Percentiles rank a stretch among this genome's conserved stretches.
Evolutionary conservation across 1,140 invertebrate genomes (phyloP).

Genomic region (Dendroctonus valens): DNA sequence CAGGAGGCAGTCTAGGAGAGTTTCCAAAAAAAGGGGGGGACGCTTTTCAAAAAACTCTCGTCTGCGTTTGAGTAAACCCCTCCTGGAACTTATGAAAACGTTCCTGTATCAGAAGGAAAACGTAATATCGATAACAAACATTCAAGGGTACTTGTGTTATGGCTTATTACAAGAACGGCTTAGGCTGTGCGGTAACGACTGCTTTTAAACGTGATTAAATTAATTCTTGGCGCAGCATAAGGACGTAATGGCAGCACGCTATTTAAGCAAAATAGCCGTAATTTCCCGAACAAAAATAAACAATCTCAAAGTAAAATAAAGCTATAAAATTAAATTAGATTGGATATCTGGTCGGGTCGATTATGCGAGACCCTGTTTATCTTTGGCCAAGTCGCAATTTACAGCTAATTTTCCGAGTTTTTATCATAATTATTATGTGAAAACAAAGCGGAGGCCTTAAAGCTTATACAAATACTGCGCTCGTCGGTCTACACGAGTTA

Average conservation of each 20-base stretch:
- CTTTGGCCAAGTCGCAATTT: conserved; percentile 25
- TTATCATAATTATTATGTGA: conserved; percentile 28
- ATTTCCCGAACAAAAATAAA: conserved; percentile 31
- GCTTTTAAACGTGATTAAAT: conserved; percentile 20
- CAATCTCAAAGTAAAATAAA: conserved; percentile 30
- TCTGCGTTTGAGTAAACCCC: no score
- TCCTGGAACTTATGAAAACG: not conserved
- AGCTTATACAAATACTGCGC: no score
- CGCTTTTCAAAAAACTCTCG: no score
- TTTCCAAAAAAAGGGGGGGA: not conserved
- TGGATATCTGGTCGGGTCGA: conserved; percentile 26
- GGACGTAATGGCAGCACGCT: conserved; percentile 13
- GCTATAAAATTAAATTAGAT: conserved; percentile 34
- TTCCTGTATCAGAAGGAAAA: not conserved
- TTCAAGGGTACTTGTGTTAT: conserved; percentile 7
- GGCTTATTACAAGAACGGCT: conserved; percentile 7
- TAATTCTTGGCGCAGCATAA: conserved; percentile 11
- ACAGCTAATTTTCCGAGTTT: conserved; percentile 25
- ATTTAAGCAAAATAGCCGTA: conserved; percentile 30
- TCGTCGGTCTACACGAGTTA: no score
- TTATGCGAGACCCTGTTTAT: conserved; percentile 25
- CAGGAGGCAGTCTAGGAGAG: not conserved
- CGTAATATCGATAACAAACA: conserved; percentile 7
- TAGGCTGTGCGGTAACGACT: conserved; percentile 8
- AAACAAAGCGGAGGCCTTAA: conserved; percentile 3